Evolutionary conservation across 2,797 vertebrate genomes (phyloP), one percentile per base, ranked within the genome.

Genomic region (Mus caroli): DNA sequence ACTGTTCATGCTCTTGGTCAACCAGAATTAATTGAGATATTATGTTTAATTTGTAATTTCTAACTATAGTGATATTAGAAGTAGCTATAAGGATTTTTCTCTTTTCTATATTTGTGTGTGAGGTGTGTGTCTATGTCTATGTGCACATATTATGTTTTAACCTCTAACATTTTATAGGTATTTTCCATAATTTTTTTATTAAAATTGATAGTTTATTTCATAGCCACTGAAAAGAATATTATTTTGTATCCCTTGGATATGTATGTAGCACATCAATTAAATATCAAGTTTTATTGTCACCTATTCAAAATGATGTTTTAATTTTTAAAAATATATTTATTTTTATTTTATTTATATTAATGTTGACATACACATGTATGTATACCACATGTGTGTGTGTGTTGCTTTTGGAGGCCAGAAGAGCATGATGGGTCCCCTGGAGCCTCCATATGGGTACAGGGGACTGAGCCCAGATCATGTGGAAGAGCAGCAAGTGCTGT

Each of bases 181-280:
- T 34, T 60, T 90, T 22, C 88, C 50, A 34, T 28, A 89, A 20
- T 73, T 62, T 43, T 43, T 52, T 88, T 2, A 90, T 73, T 60
- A 92, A 89, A 92, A 50, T 80, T 94, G 34, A 96, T 58, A 96
- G 78, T 50, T 62, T 80, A 85, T 67, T 90, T 92, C 50, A n/a
- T 91, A 88, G 50, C 67, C 87, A 92, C 20, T 92, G 9, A 64
- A 86, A 85, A 62, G 50, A 85, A 77, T 43, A 92, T 94, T 96
- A 37, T 75, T 75, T 50, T 0, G 0, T 75, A 50, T 76, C 94
- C 3, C 75, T 90, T 75, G 46, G 40, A 88, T 62, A 94, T 88
- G 92, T 62, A 40, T 90, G 26, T 58, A 82, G 26, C 20, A 43
- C n/a, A 60, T 28, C 78, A 80, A 71, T 94, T 84, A 94, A 95